Evolutionary conservation across 2,113 vertebrate species (phyloP).

Genomic region (Dipodomys ordii): DNA sequence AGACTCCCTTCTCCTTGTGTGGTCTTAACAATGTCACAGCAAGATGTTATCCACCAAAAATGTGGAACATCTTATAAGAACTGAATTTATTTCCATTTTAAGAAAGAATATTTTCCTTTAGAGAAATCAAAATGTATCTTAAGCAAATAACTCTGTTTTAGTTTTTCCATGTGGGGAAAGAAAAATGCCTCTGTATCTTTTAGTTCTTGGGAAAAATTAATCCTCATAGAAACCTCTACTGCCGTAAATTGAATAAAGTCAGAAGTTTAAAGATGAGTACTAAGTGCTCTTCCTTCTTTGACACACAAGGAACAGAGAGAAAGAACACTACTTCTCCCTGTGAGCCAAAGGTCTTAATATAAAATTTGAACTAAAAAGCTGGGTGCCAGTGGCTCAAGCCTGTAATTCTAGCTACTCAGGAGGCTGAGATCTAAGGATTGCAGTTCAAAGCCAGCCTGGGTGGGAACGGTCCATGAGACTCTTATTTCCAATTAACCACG

Average conservation of each 20-base stretch:
- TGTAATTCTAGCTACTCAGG: too few species aligned
- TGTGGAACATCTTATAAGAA: not conserved
- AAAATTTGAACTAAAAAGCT: not conserved
- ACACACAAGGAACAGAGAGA: not conserved
- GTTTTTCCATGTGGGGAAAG: not conserved
- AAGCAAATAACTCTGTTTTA: conserved; percentile 36
- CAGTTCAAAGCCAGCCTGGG: too few species aligned
- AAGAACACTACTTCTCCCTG: not conserved
- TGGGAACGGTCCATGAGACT: too few species aligned
- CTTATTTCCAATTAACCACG: too few species aligned
- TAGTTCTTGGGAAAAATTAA: conserved; percentile 46
- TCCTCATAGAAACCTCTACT: not conserved
- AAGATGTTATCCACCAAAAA: not conserved
- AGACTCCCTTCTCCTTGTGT: not conserved
- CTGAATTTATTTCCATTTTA: conserved; percentile 33
- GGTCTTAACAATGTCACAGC: not conserved
- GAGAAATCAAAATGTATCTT: conserved; percentile 52
- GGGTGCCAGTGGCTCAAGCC: too few species aligned
- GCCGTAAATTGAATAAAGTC: not conserved
- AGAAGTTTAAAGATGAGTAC: not conserved
- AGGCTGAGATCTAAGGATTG: too few species aligned
- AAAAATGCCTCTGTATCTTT: conserved; percentile 13
- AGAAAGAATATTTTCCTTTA: conserved; percentile 35
- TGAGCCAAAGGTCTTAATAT: conserved; percentile 20
- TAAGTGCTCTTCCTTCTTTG: not conserved